Base-by-base conservation (phyloP, 2,888 invertebrate genomes). In the Petrophora chlorosata region DNA sequence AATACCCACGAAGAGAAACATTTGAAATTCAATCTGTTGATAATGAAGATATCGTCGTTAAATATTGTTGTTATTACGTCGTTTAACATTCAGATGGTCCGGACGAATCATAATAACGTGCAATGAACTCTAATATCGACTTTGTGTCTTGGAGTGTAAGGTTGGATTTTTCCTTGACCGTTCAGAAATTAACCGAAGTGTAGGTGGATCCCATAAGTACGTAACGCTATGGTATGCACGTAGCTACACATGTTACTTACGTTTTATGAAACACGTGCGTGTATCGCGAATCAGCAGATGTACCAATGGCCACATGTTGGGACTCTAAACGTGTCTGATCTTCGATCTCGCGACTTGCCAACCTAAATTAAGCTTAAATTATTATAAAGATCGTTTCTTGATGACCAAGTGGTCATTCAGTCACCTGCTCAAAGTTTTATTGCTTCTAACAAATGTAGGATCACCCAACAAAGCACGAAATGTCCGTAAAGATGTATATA, bases 251-350 rank as follows among this genome's bases (percentile, higher is more conserved):
- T 61, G 54, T 48, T 56, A 58, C 61, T 57, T 53, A 36, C 44
- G 61, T 61, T 63, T 52, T 61, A 62, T 57, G 50, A 60, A 63
- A 65, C 63, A 66, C 64, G 62, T 67, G 66, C 54, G 58, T 60
- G 62, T 61, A 64, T 73, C 59, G 74, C 76, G 69, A 77, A 69
- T 73, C 63, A 68, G 67, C 81, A 78, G 70, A 81, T 80, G 78
- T 78, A 65, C 63, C 61, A 47, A 54, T 68, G 64, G 62, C 77
- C 79, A 82, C 73, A 79, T 82, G 80, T 76, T 72, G 62, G 63
- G 63, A 58, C 68, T 65, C 55, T 69, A 70, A 70, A 62, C 59
- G 51, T 60, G 58, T 54, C 67, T 65, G n/a, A n/a, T n/a, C n/a
- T n/a, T n/a, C n/a, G n/a, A 42, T 22, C 15, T 22, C 7, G 10